phyloP scores from a whole-genome alignment of 2,888 invertebrate genomes.

The Melanostoma scalare region DNA sequence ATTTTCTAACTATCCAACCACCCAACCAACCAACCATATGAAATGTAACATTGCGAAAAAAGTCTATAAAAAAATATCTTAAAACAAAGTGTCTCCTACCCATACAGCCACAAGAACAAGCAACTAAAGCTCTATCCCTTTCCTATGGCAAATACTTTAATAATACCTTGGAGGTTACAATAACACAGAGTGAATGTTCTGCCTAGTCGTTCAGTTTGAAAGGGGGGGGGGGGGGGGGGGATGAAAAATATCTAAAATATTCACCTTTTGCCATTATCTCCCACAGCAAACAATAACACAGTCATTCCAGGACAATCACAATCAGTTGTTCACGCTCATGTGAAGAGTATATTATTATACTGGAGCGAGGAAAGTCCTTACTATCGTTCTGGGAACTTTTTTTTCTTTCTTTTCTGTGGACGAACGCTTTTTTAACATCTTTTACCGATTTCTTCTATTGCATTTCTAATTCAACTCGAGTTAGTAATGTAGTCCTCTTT shows the following conservation, averaged over 20 bases:
- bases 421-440: conserved; percentile 15
- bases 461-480: conserved; percentile 55
- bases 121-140: conserved; percentile 19
- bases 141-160: conserved; percentile 5
- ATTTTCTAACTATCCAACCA: conserved; percentile 52
- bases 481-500: conserved; percentile 22
- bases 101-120: conserved; percentile 9
- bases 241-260: conserved; percentile 61
- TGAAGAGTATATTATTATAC: conserved; percentile 61
- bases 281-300: conserved; percentile 57
- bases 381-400: conserved; percentile 48
- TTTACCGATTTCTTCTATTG: conserved; percentile 38
- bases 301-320: conserved; percentile 66
- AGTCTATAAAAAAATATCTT: conserved; percentile 56
- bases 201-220: conserved; percentile 45
- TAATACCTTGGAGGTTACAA: conserved; percentile 44
- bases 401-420: not conserved
- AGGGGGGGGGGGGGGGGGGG: not conserved
- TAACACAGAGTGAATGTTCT: conserved; percentile 18
- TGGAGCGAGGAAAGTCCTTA: conserved; percentile 47
- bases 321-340: conserved; percentile 71
- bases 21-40: conserved; percentile 20
- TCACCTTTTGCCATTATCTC: conserved; percentile 60
- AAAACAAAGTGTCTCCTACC: conserved; percentile 46
- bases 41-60: conserved; percentile 45